Percentiles rank a stretch among this genome's conserved stretches.
phyloP scores from a whole-genome alignment of 2,113 vertebrate species.

The Pipa parva region DNA sequence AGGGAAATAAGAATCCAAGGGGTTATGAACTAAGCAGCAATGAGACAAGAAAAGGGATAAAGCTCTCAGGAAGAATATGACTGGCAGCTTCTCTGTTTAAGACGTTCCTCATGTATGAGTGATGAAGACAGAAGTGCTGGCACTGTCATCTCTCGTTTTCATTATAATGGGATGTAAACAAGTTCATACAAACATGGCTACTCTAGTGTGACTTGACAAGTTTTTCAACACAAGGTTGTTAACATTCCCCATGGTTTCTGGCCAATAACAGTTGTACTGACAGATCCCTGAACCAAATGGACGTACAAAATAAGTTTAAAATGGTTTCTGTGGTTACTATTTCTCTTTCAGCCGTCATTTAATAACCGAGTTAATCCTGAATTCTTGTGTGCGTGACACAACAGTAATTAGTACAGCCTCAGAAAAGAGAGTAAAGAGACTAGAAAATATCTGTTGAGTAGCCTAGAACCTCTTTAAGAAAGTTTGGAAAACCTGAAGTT shows the following conservation, averaged over 20 bases:
- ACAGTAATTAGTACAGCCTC: no score
- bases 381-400: background rate
- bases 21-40: no score
- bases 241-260: conserved; percentile 14
- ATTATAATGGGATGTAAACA: conserved; percentile 12
- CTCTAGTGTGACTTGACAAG: conserved; percentile 28
- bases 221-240: conserved; percentile 35
- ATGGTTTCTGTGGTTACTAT: conserved; percentile 10
- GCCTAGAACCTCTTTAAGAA: no score
- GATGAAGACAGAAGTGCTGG: no score
- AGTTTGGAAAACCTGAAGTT: no score
- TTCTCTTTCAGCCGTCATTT: conserved; percentile 6
- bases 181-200: conserved; percentile 18
- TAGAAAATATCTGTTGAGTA: no score
- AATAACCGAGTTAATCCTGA: background rate
- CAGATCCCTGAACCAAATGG: conserved; percentile 21
- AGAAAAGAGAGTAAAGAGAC: no score
- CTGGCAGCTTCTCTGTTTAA: background rate
- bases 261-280: conserved; percentile 30
- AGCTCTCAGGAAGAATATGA: no score
- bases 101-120: no score
- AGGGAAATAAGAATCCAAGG: no score
- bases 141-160: no score
- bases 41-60: no score
- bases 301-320: conserved; percentile 29